phyloP scores from a whole-genome alignment of 2,113 vertebrate species.

The Psephotus haematonotus region DNA sequence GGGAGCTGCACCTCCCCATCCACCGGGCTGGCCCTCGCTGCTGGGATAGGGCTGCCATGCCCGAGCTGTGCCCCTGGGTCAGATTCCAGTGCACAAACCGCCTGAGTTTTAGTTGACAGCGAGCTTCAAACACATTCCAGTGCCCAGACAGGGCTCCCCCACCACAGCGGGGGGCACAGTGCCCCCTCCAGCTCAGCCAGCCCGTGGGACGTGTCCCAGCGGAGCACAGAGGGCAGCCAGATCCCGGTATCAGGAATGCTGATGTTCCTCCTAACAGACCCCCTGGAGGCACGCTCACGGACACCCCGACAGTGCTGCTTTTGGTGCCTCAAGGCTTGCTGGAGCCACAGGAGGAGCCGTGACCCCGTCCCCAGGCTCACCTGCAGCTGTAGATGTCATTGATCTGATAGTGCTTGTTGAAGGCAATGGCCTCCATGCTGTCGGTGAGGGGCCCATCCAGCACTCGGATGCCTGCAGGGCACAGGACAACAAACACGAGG shows the following conservation, averaged over 20 bases:
- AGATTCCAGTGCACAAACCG: background rate
- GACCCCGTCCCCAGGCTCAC: conserved; percentile 51
- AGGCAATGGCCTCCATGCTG: conserved; percentile 96
- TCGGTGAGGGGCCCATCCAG: conserved; percentile 95
- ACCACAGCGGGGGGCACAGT: background rate
- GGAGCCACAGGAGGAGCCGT: background rate
- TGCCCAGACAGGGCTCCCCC: background rate
- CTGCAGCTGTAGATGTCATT: conserved; percentile 99
- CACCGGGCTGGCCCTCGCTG: background rate
- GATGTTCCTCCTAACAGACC: too few relatives aligned
- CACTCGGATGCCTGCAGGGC: conserved; percentile 90
- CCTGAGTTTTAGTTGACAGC: background rate
- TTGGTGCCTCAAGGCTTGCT: background rate
- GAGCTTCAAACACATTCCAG: background rate
- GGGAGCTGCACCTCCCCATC: background rate
- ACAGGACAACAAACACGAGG: background rate
- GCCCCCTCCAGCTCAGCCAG: background rate
- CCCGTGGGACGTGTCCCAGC: background rate
- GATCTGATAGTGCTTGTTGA: conserved; percentile 99
- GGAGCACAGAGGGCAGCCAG: background rate
- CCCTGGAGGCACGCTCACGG: background rate
- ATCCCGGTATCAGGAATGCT: background rate
- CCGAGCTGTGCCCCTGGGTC: background rate
- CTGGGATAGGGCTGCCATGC: rapidly evolving
- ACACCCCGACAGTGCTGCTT: background rate